These are phyloP conservation scores for Oncorhynchus mykiss DNA, from an alignment of 2,113 vertebrate species.

Conservation along the genomic window DNA sequence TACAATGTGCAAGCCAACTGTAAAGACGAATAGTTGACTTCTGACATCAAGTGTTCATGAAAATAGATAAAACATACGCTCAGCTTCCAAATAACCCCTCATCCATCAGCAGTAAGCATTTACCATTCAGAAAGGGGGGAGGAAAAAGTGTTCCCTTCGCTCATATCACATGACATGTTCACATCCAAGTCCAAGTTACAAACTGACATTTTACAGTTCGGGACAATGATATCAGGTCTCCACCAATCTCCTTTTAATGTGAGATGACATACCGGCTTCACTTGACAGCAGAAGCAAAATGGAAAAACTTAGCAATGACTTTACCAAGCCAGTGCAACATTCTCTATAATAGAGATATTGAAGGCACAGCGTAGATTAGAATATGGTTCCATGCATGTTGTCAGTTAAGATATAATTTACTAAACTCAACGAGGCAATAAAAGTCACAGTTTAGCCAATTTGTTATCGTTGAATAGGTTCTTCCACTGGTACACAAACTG, in stretches of 20 bases:
- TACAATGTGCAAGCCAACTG: no score
- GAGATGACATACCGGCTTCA: not conserved
- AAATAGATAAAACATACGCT: no score
- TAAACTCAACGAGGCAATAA: not conserved
- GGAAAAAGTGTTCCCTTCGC: no score
- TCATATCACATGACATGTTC: no score
- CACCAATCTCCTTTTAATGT: not conserved
- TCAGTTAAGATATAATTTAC: not conserved
- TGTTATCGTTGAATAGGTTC: not conserved
- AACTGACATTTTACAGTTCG: not conserved
- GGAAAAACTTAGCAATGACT: not conserved
- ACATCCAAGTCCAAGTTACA: not conserved
- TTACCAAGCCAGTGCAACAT: not conserved
- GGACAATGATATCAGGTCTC: not conserved
- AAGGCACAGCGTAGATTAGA: no score
- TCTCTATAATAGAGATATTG: not conserved
- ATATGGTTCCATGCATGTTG: not conserved
- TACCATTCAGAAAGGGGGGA: no score
- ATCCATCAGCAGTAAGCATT: no score
- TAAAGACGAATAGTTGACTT: no score
- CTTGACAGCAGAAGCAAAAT: not conserved
- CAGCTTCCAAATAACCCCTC: no score
- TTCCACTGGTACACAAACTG: not conserved
- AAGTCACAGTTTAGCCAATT: not conserved
- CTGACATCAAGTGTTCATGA: no score